Conservation (phyloP, 1,140 invertebrate species). For the Drosophila funebris region DNA sequence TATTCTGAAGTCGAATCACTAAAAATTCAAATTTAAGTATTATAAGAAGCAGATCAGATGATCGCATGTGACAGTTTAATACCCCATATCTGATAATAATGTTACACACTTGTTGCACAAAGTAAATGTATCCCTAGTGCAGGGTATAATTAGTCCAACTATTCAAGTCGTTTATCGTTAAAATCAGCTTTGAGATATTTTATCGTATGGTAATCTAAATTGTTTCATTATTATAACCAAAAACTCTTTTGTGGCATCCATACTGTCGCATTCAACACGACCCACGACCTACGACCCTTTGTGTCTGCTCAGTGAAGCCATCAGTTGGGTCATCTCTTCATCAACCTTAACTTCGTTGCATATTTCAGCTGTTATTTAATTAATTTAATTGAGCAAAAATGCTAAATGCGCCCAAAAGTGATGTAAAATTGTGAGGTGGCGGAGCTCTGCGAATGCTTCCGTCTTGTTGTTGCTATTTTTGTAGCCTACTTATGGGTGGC, state of each 20-base stretch:
- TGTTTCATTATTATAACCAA: neutral
- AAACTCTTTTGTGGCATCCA: neutral
- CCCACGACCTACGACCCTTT: neutral
- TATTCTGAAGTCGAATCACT: no score
- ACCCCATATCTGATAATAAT: no score
- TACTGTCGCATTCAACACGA: no score
- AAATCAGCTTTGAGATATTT: no score
- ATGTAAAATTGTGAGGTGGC: conserved; percentile 47
- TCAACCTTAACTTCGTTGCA: conserved; percentile 13
- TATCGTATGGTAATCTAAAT: neutral
- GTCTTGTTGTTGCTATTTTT: conserved; percentile 4
- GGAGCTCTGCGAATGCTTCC: neutral
- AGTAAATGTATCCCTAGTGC: no score
- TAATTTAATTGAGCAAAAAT: conserved; percentile 72
- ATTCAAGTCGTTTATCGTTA: no score
- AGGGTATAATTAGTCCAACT: no score
- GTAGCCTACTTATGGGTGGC: conserved; percentile 58
- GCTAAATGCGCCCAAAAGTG: conserved; percentile 61
- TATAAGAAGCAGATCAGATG: no score
- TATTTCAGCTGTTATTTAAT: conserved; percentile 66
- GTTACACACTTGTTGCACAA: no score
- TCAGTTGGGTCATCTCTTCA: conserved; percentile 18
- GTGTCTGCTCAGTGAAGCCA: neutral
- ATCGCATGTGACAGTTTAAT: no score
- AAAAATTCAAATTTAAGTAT: no score